Conservation (phyloP, 2,888 invertebrate genomes). For the Mimachlamys varia region DNA sequence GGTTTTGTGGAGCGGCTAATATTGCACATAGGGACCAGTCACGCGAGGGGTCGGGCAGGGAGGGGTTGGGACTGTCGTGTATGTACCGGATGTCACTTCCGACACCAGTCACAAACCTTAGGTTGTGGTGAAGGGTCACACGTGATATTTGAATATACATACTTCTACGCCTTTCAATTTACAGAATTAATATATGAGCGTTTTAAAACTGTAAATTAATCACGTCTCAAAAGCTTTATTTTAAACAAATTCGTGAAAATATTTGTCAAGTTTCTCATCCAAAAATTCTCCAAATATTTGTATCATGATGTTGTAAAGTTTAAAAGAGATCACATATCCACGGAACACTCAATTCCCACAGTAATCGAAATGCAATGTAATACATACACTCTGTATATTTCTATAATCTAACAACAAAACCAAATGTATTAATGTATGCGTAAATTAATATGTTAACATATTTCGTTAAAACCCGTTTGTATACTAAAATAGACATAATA, state of each 20-base stretch:
- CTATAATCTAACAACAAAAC: not conserved
- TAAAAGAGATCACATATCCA: too few species aligned
- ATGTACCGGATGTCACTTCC: conserved; percentile 19
- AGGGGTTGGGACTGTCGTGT: not conserved
- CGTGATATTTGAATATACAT: not conserved
- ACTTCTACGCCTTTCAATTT: too few species aligned
- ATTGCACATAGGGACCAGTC: conserved; percentile 1
- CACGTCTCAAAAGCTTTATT: too few species aligned
- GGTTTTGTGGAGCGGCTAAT: conserved; percentile 14
- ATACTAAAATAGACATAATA: not conserved
- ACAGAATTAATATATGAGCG: too few species aligned
- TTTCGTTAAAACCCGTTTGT: not conserved
- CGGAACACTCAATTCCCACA: too few species aligned
- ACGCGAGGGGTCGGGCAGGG: conserved; percentile 34
- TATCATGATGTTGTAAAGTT: too few species aligned
- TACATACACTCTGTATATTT: too few species aligned
- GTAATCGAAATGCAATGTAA: too few species aligned
- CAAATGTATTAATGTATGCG: not conserved
- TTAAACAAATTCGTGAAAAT: too few species aligned
- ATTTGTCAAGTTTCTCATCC: too few species aligned
- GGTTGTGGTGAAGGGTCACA: not conserved
- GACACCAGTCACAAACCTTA: not conserved
- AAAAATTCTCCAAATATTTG: too few species aligned
- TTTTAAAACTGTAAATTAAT: too few species aligned
- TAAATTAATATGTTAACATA: not conserved